These are phyloP conservation scores for Papilio polyxenes DNA, from an alignment of 1,140 invertebrate genomes.

Conservation along the genomic window DNA sequence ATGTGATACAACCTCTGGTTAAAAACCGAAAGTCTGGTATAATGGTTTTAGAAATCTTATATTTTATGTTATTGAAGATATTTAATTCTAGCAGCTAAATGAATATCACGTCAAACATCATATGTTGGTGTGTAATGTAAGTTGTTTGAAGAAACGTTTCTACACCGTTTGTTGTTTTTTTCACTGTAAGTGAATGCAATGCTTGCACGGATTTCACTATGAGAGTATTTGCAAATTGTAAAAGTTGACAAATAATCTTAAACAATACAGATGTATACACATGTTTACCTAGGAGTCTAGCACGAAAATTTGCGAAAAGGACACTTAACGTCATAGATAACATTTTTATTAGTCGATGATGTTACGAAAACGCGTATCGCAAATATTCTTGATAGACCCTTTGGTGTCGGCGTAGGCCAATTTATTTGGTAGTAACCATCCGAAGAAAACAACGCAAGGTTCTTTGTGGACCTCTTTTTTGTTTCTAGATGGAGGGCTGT, in stretches of 20 bases:
- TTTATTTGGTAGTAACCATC: background rate
- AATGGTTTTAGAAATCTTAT: background rate
- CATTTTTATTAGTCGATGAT: too few relatives aligned
- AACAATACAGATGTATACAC: background rate
- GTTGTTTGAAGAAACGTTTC: conserved; percentile 19
- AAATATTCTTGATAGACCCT: too few relatives aligned
- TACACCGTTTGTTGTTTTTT: conserved; percentile 28
- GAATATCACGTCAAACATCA: background rate
- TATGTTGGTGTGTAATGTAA: background rate
- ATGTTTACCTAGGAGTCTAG: background rate
- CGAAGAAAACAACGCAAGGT: background rate
- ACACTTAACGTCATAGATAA: too few relatives aligned
- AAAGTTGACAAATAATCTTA: conserved; percentile 30
- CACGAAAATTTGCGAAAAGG: too few relatives aligned
- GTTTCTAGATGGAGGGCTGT: background rate
- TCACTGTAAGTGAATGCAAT: conserved; percentile 27
- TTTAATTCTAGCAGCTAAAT: background rate
- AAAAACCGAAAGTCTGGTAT: background rate
- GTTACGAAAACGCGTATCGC: too few relatives aligned
- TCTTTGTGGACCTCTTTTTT: background rate
- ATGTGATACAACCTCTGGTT: background rate
- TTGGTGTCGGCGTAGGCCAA: background rate
- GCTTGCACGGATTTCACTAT: conserved; percentile 10
- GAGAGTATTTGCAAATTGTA: conserved; percentile 18
- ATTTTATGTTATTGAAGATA: background rate